phyloP scores from a whole-genome alignment of 2,888 invertebrate species.

The Chesias legatella region DNA sequence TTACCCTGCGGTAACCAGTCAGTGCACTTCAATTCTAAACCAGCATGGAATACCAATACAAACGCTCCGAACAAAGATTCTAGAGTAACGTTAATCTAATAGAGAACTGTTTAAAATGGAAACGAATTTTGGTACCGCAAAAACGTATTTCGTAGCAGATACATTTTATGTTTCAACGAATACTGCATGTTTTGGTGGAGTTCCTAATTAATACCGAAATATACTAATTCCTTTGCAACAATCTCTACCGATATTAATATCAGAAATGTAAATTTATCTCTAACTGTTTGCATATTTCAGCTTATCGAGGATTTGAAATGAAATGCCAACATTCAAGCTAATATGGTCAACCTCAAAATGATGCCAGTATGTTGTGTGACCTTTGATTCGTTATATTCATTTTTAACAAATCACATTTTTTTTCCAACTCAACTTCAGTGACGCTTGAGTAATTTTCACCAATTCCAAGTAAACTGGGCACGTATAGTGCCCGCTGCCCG shows the following conservation, averaged over 20 bases:
- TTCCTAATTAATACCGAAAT: constrained; percentile 11
- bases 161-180: constrained; percentile 5
- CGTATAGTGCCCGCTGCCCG: constrained; percentile 47
- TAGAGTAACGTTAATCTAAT: not conserved
- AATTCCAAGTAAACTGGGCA: constrained; percentile 60
- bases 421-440: constrained; percentile 41
- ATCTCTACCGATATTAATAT: not conserved
- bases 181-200: constrained; percentile 3
- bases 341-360: constrained; percentile 13
- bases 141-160: not conserved
- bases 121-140: constrained; percentile 2
- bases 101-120: not conserved
- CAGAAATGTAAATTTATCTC: constrained; percentile 6
- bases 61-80: not conserved
- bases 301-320: constrained; percentile 9
- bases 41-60: not conserved
- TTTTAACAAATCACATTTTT: constrained; percentile 33
- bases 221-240: not conserved
- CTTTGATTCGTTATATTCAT: not conserved
- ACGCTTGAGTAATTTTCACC: constrained; percentile 51
- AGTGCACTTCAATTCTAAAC: constrained; percentile 4
- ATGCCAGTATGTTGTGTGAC: constrained; percentile 13
- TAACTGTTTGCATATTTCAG: constrained; percentile 10
- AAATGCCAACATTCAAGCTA: constrained; percentile 11
- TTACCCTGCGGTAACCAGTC: constrained; percentile 28